Base-by-base conservation (phyloP, 92 coral and sea anemone genomes). In the Pocillopora grandis region DNA sequence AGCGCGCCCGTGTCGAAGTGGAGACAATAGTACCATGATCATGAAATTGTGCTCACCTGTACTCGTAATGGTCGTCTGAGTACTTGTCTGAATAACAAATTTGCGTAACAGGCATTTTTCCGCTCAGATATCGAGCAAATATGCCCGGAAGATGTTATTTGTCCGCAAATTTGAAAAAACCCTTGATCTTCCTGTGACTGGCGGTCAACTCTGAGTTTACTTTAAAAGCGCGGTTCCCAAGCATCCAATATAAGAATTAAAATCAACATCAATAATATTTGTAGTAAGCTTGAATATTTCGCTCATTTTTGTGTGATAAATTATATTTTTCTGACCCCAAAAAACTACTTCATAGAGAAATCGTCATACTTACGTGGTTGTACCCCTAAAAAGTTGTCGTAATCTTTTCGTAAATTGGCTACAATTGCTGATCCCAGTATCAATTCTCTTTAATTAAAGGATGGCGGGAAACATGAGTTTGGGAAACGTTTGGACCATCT, bases 21-120 rank as follows among this genome's bases (percentile, higher is more conserved):
- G 36, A 61, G 18, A 31, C 14, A 2, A 1, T 2, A 33, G 18
- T n/a, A 10, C 10, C 62, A 20, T 49, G 48, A 7, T n/a, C 58
- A 2, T 10, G 48, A 14, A 17, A 42, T 42, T 42, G 52, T 42
- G 5, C 88, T 80, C 70, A 95, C 98, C 98, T 93, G 87, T 95
- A 95, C 82, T 95, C 98, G 74, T 60, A 91, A 9, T 83, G 83
- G 8, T 91, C 98, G 72, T 94, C 98, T 75, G 77, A 91, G 84
- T 95, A 95, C 80, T 92, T 93, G 58, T 95, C 98, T 0, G 98
- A 95, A 79, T 95, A 95, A 78, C 89, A 77, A 76, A 93, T 93
- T 79, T 94, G 94, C 27, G 90, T 76, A 36, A 76, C 88, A 12
- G 92, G 90, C 91, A 87, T 87, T 21, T 76, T 62, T 8, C 10